Conservation (phyloP, 1,140 invertebrate genomes). For the Drosophila teissieri region DNA sequence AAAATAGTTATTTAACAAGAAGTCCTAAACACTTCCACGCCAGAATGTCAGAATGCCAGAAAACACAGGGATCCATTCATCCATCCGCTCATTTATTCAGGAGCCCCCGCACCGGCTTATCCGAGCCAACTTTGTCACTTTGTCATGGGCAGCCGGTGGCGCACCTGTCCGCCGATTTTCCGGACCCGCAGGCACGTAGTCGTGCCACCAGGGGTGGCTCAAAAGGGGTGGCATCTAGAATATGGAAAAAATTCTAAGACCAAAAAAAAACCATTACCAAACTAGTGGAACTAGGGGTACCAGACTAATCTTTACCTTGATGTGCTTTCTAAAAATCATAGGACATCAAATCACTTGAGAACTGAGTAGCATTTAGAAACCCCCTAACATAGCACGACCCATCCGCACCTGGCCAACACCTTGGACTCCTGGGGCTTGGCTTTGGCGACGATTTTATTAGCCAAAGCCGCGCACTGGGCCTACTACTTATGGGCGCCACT, state of each 20-base stretch:
- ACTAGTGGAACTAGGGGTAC: no score
- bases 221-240: not conserved
- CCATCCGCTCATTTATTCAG: constrained; percentile 45
- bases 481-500: constrained; percentile 82
- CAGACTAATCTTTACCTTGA: no score
- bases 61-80: constrained; percentile 46
- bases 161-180: constrained; percentile 43
- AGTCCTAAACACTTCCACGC: constrained; percentile 59
- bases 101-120: constrained; percentile 48
- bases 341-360: no score
- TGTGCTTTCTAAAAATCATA: no score
- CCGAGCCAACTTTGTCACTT: constrained; percentile 74
- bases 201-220: not conserved
- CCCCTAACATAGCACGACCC: no score
- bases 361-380: not conserved
- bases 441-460: constrained; percentile 79
- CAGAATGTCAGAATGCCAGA: constrained; percentile 1
- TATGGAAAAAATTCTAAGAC: not conserved
- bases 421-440: constrained; percentile 36
- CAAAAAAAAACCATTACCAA: no score
- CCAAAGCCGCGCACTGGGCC: constrained; percentile 73
- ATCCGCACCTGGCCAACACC: constrained; percentile 22
- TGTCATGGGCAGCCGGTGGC: constrained; percentile 66
- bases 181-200: constrained; percentile 60
- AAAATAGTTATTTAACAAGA: constrained; percentile 81